These are phyloP conservation scores for Pollachius pollachius DNA, from an alignment of 2,113 vertebrate genomes.

Conservation along the genomic window DNA sequence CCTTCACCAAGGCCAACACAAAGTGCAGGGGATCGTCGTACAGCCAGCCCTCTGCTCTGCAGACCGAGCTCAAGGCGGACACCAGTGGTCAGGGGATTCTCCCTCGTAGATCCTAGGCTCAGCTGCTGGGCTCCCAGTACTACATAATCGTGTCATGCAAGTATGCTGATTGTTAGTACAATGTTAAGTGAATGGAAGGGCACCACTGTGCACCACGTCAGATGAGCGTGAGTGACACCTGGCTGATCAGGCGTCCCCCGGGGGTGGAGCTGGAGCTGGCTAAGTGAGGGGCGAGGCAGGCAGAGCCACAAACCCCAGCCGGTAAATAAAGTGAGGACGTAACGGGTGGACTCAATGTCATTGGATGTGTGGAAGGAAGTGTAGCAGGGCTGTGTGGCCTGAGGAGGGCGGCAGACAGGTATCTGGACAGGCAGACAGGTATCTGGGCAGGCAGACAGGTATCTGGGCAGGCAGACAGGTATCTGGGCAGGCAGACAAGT, in stretches of 20 bases:
- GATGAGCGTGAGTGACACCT: neutral
- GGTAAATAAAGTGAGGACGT: conserved; percentile 13
- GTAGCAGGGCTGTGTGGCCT: conserved; percentile 24
- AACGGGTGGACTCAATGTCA: neutral
- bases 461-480: neutral
- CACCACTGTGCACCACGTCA: neutral
- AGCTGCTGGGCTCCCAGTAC: conserved; percentile 4
- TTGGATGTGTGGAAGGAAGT: neutral
- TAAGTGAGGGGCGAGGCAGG: conserved; percentile 22
- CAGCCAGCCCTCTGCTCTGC: conserved; percentile 45
- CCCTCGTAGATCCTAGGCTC: conserved; percentile 13
- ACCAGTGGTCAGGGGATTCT: conserved; percentile 2
- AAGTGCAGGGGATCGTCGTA: conserved; percentile 24
- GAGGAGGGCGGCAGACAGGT: conserved; percentile 18
- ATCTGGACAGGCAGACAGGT: conserved; percentile 12
- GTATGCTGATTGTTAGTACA: conserved; percentile 5
- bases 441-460: conserved; percentile 30
- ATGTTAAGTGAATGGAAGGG: conserved; percentile 17
- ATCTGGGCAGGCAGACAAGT: neutral
- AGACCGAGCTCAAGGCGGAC: conserved; percentile 7
- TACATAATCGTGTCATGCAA: neutral
- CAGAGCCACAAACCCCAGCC: conserved; percentile 42
- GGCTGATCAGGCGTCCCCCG: neutral
- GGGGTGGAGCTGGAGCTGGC: conserved; percentile 8
- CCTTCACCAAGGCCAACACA: conserved; percentile 39